Evolutionary conservation across 1,140 invertebrate genomes (phyloP).

Genomic region (Zaprionus ornatus): DNA sequence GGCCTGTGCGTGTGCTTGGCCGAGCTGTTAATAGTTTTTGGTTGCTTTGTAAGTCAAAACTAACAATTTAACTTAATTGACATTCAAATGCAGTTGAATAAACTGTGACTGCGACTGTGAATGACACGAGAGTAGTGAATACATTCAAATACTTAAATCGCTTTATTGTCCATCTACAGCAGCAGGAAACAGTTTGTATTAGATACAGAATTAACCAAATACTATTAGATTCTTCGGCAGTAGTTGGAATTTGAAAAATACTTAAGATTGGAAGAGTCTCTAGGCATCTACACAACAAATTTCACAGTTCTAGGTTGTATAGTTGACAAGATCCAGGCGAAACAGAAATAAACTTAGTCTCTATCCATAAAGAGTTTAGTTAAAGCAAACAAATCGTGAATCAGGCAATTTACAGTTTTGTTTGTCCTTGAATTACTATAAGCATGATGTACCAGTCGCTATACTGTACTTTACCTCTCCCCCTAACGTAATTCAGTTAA

Average conservation of each 20-base stretch:
- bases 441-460: not conserved
- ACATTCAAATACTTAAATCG: not conserved
- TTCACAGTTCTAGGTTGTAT: not conserved
- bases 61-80: constrained; percentile 78
- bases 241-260: not conserved
- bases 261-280: not conserved
- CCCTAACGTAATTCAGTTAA: not conserved
- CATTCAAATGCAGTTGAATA: constrained; percentile 81
- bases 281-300: not conserved
- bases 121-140: not conserved
- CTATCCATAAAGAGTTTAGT: not conserved
- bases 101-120: constrained; percentile 39
- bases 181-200: not conserved
- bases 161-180: not conserved
- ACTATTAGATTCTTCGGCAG: not conserved
- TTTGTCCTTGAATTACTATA: not conserved
- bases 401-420: not conserved
- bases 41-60: constrained; percentile 70
- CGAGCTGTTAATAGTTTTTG: constrained; percentile 65
- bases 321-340: not conserved
- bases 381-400: not conserved
- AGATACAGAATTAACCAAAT: not conserved
- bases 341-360: not conserved
- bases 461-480: not conserved
- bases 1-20: constrained; percentile 27